Conservation (phyloP, 2,888 invertebrate genomes). For the Patella ulyssiponensis region DNA sequence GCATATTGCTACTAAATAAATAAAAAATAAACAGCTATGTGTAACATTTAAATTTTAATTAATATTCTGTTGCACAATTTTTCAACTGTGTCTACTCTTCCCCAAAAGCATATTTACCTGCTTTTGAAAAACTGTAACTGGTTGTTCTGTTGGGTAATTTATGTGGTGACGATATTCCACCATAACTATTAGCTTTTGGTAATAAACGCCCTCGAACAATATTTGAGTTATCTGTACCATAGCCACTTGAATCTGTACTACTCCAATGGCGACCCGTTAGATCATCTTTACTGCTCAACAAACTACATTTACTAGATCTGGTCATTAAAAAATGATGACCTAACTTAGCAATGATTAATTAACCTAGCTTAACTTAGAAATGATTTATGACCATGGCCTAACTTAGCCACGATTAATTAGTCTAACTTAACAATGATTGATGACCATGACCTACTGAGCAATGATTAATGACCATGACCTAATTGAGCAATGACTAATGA, state of each 20-base stretch:
- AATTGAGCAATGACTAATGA: no score
- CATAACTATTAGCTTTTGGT: constrained; percentile 90
- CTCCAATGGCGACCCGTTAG: constrained; percentile 74
- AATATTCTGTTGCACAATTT: no score
- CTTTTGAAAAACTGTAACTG: constrained; percentile 11
- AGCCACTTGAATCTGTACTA: constrained; percentile 75
- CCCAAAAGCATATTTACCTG: no score
- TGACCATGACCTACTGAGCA: no score
- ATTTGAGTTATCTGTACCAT: constrained; percentile 69
- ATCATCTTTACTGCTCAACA: constrained; percentile 74
- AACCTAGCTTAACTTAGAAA: no score
- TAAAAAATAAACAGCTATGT: neutral
- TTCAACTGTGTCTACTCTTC: no score
- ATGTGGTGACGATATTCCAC: constrained; percentile 73
- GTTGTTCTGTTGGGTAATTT: constrained; percentile 16
- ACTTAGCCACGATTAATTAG: no score
- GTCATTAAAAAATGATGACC: neutral
- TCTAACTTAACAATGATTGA: no score
- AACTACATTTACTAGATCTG: constrained; percentile 32
- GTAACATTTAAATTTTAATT: neutral
- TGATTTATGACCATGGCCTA: no score
- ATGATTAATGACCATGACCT: no score
- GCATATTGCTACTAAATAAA: constrained; percentile 11
- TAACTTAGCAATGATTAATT: no score
- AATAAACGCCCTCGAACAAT: constrained; percentile 74